Conservation (phyloP, 1,140 invertebrate species). For the Phymastichus coffea region DNA sequence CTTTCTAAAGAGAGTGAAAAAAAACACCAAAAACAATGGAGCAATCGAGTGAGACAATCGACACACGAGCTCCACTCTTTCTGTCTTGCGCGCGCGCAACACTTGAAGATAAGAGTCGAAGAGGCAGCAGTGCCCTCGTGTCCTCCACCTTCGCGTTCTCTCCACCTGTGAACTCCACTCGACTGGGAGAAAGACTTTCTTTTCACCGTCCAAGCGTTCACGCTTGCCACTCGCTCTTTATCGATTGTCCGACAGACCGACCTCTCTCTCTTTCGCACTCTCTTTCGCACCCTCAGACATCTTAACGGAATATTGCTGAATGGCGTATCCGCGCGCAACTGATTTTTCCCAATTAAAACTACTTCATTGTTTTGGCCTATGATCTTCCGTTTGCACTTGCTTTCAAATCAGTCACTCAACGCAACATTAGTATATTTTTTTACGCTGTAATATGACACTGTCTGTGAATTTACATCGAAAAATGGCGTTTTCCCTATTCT, state of each 20-base stretch:
- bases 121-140: not conserved
- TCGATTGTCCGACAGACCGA: conserved; percentile 1
- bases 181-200: not conserved
- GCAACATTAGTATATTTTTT: too few relatives aligned
- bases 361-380: too few relatives aligned
- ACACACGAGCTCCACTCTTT: not conserved
- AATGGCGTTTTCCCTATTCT: too few relatives aligned
- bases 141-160: not conserved
- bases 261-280: not conserved
- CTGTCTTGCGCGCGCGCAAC: not conserved
- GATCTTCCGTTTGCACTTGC: too few relatives aligned
- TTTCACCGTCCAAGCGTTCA: not conserved
- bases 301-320: conserved; percentile 9
- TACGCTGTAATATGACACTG: too few relatives aligned
- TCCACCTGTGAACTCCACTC: conserved; percentile 7
- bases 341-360: not conserved
- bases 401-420: too few relatives aligned
- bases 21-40: not conserved
- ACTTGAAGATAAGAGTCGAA: not conserved
- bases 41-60: not conserved
- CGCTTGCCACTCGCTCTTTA: too few relatives aligned
- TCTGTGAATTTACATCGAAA: too few relatives aligned
- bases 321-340: too few relatives aligned
- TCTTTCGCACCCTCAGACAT: conserved; percentile 2
- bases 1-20: not conserved